Evolutionary conservation across 2,113 vertebrate genomes (phyloP), one percentile per base, ranked within the genome.

Genomic region (Triplophysa rosa): DNA sequence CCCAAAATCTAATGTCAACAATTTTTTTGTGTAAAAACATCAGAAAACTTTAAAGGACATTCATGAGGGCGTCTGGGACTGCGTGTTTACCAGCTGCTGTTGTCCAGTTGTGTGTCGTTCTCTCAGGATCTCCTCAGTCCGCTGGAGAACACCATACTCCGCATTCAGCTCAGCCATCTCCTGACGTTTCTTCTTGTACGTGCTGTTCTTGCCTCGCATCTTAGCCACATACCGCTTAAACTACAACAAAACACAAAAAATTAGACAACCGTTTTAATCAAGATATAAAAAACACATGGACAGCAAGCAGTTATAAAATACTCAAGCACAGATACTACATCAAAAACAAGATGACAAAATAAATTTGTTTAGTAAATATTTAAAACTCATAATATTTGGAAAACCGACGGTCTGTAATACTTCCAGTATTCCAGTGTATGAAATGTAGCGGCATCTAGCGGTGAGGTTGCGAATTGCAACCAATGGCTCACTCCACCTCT

Each of bases 91-190:
- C 96, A 98, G 87, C 71, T 96, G 95, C 80, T 95, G 94, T 80
- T 96, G 96, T 23, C 93, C 45, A 6, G 89, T 87, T 58, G 97
- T 93, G 8, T 95, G 93, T 67, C 90, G 92, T 81, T 97, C 93
- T 49, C 87, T 94, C 29, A 99, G 93, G 54, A 99, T 92, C 83
- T 98, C 97, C 82, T 97, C 96, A 0, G 96, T 98, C 66, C 96
- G 92, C 87, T 98, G 96, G n/a, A 99, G 90, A 72, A 99, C 91
- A 9, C 96, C 97, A 1, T 88, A 96, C 81, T 98, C 97, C 0
- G 93, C 94, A 59, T 93, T 94, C 72, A 97, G 88, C 81, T 95
- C 95, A 0, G 96, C 91, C 0, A 99, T 90, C 87, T 97, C 95
- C 84, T 92, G 94, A 0, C 95, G 92, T 81, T 94, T 97, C 92